These are phyloP conservation scores for Nephrotoma guestfalica DNA, from an alignment of 2,888 invertebrate species.

Conservation along the genomic window DNA sequence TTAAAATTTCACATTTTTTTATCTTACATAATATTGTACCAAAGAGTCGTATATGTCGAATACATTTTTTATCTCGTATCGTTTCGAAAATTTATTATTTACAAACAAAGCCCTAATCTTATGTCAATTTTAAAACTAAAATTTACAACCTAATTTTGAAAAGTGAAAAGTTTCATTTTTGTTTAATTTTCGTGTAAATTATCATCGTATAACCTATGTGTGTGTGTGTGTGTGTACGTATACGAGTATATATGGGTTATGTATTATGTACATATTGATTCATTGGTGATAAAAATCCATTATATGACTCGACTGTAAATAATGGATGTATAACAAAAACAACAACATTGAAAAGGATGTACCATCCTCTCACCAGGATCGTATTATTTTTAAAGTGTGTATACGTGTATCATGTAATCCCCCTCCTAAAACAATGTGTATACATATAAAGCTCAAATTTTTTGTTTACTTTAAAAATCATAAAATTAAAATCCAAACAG, in stretches of 20 bases:
- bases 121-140: neutral
- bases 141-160: neutral
- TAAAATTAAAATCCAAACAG: neutral
- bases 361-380: neutral
- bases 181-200: neutral
- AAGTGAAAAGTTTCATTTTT: neutral
- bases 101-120: neutral
- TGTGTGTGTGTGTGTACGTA: neutral
- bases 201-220: neutral
- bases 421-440: neutral
- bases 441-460: neutral
- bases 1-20: neutral
- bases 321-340: neutral
- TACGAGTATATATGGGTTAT: neutral
- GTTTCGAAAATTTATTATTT: neutral
- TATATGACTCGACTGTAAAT: neutral
- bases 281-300: neutral
- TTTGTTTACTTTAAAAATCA: neutral
- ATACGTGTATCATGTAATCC: neutral
- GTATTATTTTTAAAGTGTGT: neutral
- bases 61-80: neutral
- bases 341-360: neutral
- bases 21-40: neutral
- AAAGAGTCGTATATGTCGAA: neutral
- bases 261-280: neutral